Conservation (phyloP, 2,888 invertebrate genomes). For the Amphipoea oculea region DNA sequence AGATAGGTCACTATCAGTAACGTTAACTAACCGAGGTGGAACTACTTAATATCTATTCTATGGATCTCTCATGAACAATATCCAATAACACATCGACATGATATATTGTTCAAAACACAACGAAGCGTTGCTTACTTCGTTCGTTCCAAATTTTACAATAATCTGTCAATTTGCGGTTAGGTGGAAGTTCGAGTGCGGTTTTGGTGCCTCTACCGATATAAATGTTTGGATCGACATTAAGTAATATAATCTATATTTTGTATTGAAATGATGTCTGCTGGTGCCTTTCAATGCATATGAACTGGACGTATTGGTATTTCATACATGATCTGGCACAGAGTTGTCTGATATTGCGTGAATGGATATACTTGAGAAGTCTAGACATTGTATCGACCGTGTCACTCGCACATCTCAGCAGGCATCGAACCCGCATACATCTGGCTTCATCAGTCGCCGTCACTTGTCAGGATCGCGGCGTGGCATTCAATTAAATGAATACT, state of each 20-base stretch:
- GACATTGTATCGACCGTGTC: constrained; percentile 41
- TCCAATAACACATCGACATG: background rate
- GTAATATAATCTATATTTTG: background rate
- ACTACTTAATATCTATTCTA: constrained; percentile 12
- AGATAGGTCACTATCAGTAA: constrained; percentile 42
- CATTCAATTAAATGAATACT: background rate
- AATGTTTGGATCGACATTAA: background rate
- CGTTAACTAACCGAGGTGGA: constrained; percentile 16
- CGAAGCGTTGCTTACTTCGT: background rate
- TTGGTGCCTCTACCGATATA: background rate
- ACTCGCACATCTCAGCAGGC: constrained; percentile 11
- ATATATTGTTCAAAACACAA: background rate
- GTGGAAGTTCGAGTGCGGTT: constrained; percentile 13
- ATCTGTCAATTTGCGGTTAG: constrained; percentile 1
- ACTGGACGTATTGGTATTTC: background rate
- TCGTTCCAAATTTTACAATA: background rate
- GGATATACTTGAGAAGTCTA: constrained; percentile 36
- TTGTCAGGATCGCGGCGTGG: background rate
- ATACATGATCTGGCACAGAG: constrained; percentile 17
- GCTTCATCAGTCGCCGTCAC: constrained; percentile 9
- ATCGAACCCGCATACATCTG: constrained; percentile 33
- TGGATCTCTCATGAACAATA: background rate
- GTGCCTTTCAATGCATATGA: background rate
- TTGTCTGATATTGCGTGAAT: constrained; percentile 15
- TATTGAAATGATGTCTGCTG: background rate